Base-by-base conservation (phyloP, 1,140 invertebrate genomes). In the Drosophila auraria region DNA sequence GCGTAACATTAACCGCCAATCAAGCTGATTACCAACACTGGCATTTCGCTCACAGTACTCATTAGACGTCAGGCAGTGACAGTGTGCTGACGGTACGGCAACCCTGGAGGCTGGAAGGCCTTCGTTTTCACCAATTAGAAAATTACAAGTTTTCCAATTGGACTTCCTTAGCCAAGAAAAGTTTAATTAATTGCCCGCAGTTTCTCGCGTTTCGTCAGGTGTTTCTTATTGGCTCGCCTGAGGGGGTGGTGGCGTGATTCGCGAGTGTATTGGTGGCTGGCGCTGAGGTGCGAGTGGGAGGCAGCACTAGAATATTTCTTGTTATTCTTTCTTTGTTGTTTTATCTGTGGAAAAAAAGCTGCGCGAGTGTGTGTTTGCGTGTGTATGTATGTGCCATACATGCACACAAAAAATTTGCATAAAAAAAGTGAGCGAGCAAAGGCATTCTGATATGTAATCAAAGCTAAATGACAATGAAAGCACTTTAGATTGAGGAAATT, bases 251-350 rank as follows among this genome's bases (percentile, higher is more conserved):
- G 50, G 23, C 5, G 63, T 20, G 49, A 44, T 40, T 45, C 44
- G 40, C 58, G 68, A 62, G 54, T 66, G 69, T 66, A 60, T 82
- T 86, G 62, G 78, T 86, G 80, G 63, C 63, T 70, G 57, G 56
- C 50, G 50, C n/a, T 47, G 14, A 38, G 15, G 70, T 69, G 76
- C 53, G 57, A 68, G 56, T 56, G 56, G 60, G 64, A 42, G 54
- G 60, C 68, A 80, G 69, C 75, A 80, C 62, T 71, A 86, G 82
- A 77, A 82, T 7, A 57, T 86, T 87, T 70, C 82, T 86, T 86
- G 82, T 86, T 86, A 75, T 86, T 87, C 74, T 86, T 81, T 86
- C 82, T 86, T 79, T 86, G 82, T 86, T 86, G 82, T 86, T 86
- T 86, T 86, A 86, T 86, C 84, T 86, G 74, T 86, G 82, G 78